Percentiles rank a stretch among this genome's conserved stretches.
Evolutionary conservation across 2,113 vertebrate genomes (phyloP).

Genomic region (Rafetus swinhoei): DNA sequence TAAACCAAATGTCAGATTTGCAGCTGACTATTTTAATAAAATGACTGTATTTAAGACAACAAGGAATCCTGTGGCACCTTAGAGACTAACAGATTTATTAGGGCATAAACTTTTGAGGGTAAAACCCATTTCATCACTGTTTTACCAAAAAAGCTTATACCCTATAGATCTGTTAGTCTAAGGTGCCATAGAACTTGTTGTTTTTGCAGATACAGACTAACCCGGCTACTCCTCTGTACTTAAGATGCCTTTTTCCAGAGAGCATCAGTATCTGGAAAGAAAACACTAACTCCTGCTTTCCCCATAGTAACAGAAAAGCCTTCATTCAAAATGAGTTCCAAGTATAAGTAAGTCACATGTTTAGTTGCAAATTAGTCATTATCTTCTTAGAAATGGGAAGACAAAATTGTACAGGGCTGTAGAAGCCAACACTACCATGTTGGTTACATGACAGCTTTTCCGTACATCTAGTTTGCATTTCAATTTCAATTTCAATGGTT

Average conservation of each 20-base stretch:
- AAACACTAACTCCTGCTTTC: not conserved
- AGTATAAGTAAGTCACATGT: rapidly evolving
- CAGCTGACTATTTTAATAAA: not conserved
- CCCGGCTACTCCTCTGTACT: too few species aligned
- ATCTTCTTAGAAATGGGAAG: not conserved
- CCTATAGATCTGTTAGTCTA: too few species aligned
- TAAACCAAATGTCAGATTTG: not conserved
- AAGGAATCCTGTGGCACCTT: too few species aligned
- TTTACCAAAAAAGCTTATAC: too few species aligned
- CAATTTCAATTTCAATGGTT: too few species aligned
- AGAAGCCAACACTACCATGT: not conserved
- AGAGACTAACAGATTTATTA: too few species aligned
- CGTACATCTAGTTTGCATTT: not conserved
- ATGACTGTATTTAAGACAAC: not conserved
- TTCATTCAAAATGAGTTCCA: not conserved
- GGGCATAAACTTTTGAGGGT: too few species aligned
- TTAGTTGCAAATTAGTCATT: not conserved
- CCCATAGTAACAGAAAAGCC: not conserved
- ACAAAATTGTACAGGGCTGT: not conserved
- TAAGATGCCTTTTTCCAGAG: not conserved
- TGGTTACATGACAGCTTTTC: not conserved
- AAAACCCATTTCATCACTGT: too few species aligned
- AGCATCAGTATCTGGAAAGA: not conserved
- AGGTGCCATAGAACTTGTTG: too few species aligned
- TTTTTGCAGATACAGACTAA: too few species aligned